phyloP scores from a whole-genome alignment of 2,797 vertebrate species.

The Falco berigora region DNA sequence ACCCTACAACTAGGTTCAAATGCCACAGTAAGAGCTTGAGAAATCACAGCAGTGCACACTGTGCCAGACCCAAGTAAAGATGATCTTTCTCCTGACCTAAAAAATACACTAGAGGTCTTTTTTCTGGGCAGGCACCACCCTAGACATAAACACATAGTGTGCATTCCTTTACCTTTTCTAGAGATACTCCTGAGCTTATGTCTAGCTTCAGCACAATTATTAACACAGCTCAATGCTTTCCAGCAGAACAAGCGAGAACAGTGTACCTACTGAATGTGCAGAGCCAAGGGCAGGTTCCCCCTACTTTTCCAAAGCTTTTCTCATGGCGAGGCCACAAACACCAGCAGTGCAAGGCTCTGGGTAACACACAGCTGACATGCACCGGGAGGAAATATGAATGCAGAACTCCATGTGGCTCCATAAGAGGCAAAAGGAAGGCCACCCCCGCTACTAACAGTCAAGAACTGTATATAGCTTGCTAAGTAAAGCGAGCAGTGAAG shows the following conservation, averaged over 20 bases:
- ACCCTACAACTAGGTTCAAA: background rate
- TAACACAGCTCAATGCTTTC: too few species aligned
- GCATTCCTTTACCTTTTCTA: background rate
- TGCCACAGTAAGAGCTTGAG: background rate
- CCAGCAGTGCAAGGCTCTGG: background rate
- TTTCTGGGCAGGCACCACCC: background rate
- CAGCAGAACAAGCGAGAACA: background rate
- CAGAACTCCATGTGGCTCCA: background rate
- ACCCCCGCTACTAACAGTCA: background rate
- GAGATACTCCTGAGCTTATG: background rate
- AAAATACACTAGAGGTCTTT: background rate
- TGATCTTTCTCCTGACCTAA: background rate
- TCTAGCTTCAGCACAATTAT: background rate
- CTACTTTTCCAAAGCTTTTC: background rate
- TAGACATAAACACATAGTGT: background rate
- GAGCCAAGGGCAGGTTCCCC: background rate
- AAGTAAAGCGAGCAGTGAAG: background rate
- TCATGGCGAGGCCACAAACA: background rate
- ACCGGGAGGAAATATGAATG: background rate
- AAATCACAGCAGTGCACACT: background rate
- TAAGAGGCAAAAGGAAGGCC: too few species aligned
- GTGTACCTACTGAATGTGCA: too few species aligned
- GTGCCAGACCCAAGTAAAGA: background rate
- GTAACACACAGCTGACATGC: accelerated
- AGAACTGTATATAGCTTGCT: background rate